These are phyloP conservation scores for Mesocentrotus franciscanus DNA, from an alignment of 53 echinoderm and acorn worm genomes.

Conservation along the genomic window DNA sequence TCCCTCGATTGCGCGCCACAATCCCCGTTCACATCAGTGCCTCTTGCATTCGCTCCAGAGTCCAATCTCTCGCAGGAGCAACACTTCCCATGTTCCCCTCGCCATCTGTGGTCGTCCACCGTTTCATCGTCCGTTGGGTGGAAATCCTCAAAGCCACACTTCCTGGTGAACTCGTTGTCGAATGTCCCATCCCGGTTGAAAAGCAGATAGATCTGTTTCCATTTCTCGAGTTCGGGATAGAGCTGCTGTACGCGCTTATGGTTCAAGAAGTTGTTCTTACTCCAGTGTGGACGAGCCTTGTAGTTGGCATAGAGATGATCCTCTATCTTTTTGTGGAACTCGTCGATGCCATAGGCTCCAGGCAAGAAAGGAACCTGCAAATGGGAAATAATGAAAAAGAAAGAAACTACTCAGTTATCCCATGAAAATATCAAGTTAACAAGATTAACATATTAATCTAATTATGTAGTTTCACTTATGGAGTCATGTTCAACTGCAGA, in stretches of 20 bases:
- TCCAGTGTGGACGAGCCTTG: constrained; percentile 92
- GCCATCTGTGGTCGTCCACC: not conserved
- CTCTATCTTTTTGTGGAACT: constrained; percentile 89
- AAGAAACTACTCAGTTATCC: not conserved
- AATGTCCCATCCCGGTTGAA: constrained; percentile 88
- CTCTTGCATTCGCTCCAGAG: not conserved
- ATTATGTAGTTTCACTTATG: no score
- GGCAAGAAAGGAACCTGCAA: constrained; percentile 82
- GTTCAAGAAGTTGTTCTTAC: constrained; percentile 93
- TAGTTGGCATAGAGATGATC: constrained; percentile 85
- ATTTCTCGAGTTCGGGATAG: constrained; percentile 86
- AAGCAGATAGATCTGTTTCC: constrained; percentile 86
- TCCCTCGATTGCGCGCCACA: not conserved
- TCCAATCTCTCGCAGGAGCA: constrained; percentile 8
- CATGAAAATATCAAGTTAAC: not conserved
- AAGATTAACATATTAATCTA: not conserved
- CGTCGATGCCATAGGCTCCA: constrained; percentile 92
- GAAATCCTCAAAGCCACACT: constrained; percentile 92
- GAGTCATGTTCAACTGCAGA: no score
- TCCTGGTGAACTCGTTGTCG: constrained; percentile 96
- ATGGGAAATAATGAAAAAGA: not conserved
- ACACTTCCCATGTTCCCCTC: constrained; percentile 25
- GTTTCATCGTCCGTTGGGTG: constrained; percentile 58
- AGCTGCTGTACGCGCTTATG: constrained; percentile 83
- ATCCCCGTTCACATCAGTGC: not conserved